Evolutionary conservation across 2,888 invertebrate genomes (phyloP).

Genomic region (Chrysolina oricalcia): DNA sequence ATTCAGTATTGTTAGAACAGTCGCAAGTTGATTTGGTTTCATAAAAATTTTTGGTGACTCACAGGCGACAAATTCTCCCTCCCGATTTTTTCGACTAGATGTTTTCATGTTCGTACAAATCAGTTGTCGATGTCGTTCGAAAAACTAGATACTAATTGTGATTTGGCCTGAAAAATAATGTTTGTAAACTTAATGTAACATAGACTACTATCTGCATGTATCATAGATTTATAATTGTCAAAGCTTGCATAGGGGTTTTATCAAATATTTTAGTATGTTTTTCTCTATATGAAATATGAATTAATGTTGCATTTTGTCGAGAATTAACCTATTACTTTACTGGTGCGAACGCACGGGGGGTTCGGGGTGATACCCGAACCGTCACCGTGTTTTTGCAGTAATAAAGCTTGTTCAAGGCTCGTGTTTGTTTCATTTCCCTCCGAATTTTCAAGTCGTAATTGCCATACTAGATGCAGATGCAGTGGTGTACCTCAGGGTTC

Average conservation of each 20-base stretch:
- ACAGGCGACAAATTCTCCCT: background rate
- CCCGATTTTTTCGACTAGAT: constrained; percentile 50
- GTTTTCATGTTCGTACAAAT: constrained; percentile 64
- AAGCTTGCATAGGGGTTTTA: constrained; percentile 69
- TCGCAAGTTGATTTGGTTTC: too few species aligned
- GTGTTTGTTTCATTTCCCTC: constrained; percentile 43
- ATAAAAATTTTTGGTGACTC: background rate
- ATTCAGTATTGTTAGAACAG: too few species aligned
- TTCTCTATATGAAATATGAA: constrained; percentile 67
- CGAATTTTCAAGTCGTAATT: too few species aligned
- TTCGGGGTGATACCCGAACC: constrained; percentile 39
- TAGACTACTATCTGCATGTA: constrained; percentile 66
- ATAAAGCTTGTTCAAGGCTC: constrained; percentile 62
- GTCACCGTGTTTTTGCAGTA: constrained; percentile 58
- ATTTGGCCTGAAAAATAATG: constrained; percentile 66
- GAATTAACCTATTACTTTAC: constrained; percentile 56
- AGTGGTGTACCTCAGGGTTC: too few species aligned
- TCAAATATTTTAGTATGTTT: constrained; percentile 69
- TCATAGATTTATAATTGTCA: constrained; percentile 64
- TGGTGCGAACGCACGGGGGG: constrained; percentile 56
- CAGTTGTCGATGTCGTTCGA: constrained; percentile 56
- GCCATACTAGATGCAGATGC: too few species aligned
- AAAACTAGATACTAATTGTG: constrained; percentile 65
- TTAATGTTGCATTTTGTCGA: constrained; percentile 70
- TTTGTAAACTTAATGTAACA: constrained; percentile 68